A percentile compares a stretch with the other conserved stretches of the same genome.
Evolutionary conservation across 2,113 vertebrate species (phyloP).

Genomic region (Centropristis striata): DNA sequence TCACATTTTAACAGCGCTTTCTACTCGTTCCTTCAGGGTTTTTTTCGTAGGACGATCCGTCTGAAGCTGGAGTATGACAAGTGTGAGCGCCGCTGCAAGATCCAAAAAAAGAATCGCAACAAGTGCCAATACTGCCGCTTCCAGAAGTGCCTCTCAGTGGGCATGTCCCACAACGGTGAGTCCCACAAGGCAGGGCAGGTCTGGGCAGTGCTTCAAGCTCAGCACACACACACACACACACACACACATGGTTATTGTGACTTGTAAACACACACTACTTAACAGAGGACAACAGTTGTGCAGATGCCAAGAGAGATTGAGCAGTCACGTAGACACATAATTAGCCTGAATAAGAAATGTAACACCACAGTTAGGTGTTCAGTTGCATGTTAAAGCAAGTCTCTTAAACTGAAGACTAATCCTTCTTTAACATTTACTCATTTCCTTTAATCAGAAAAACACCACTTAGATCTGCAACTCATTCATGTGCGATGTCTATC

Average conservation of each 20-base stretch:
- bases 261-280: conserved; percentile 20
- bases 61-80: conserved; percentile 94
- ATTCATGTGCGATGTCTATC: background rate
- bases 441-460: background rate
- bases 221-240: conserved; percentile 10
- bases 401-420: conserved; percentile 1
- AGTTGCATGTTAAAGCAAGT: conserved; percentile 29
- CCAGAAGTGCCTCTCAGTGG: conserved; percentile 98
- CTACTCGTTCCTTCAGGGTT: conserved; percentile 84
- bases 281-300: conserved; percentile 16
- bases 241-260: background rate
- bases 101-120: conserved; percentile 99
- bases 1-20: background rate
- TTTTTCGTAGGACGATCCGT: conserved; percentile 95
- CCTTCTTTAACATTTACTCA: background rate
- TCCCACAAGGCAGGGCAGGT: conserved; percentile 2
- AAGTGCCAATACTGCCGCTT: conserved; percentile 99
- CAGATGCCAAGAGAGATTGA: conserved; percentile 14
- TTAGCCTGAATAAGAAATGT: conserved; percentile 25
- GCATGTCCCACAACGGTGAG: conserved; percentile 99
- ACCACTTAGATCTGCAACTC: background rate
- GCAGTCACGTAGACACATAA: conserved; percentile 19
- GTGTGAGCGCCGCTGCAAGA: conserved; percentile 95
- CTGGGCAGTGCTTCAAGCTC: background rate
- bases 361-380: conserved; percentile 19